These are phyloP conservation scores for Bugulina stolonifera DNA, from an alignment of 2,888 invertebrate species.

Conservation along the genomic window DNA sequence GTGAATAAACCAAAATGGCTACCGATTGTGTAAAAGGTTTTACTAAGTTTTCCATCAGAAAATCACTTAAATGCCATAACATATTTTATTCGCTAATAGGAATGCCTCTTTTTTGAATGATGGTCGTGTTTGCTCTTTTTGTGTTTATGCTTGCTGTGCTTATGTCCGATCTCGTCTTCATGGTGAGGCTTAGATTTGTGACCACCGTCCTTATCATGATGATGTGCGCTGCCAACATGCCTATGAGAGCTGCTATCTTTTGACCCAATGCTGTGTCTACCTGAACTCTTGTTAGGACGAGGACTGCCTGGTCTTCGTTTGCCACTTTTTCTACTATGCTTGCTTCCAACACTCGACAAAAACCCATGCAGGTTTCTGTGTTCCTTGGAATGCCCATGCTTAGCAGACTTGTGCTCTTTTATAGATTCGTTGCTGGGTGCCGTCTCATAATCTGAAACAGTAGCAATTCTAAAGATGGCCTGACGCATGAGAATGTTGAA, in stretches of 20 bases:
- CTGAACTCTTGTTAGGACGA: background rate
- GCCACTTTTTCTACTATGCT: too few species aligned
- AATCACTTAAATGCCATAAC: too few species aligned
- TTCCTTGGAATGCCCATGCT: too few species aligned
- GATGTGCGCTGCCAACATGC: background rate
- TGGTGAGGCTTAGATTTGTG: background rate
- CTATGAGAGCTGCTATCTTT: background rate
- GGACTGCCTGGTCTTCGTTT: background rate
- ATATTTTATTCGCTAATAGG: too few species aligned
- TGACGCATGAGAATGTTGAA: too few species aligned
- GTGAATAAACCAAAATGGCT: too few species aligned
- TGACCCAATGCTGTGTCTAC: background rate
- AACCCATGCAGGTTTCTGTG: background rate
- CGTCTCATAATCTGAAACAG: background rate
- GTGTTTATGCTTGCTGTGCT: background rate
- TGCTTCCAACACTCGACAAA: background rate
- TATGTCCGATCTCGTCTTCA: background rate
- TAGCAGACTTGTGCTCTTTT: too few species aligned
- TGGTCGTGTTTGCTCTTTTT: background rate
- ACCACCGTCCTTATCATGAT: background rate
- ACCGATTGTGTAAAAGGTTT: too few species aligned
- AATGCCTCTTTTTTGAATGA: background rate
- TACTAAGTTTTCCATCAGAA: too few species aligned
- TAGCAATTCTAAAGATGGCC: too few species aligned
- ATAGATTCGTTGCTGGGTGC: background rate